These are phyloP conservation scores for Drosophila testacea DNA, from an alignment of 2,888 invertebrate genomes.

Conservation along the genomic window DNA sequence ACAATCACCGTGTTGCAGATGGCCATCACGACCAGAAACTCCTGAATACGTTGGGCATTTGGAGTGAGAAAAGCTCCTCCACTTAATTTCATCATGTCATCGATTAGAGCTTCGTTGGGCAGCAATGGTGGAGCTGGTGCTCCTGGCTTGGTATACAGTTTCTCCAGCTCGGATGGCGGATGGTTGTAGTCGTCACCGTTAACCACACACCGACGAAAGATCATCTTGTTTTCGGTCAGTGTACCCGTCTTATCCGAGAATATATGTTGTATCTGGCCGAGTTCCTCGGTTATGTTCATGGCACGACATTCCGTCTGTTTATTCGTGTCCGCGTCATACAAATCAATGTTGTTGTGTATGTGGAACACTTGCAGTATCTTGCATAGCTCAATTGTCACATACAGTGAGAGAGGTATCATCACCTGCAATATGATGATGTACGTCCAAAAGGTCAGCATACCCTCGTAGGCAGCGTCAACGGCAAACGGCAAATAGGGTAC, in stretches of 20 bases:
- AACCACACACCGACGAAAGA: conserved; percentile 95
- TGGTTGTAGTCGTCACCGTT: conserved; percentile 96
- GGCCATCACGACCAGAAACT: conserved; percentile 95
- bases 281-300: conserved; percentile 98
- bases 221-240: conserved; percentile 98
- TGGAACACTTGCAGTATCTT: conserved; percentile 98
- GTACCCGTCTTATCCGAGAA: conserved; percentile 99
- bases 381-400: conserved; percentile 98
- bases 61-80: conserved; percentile 84
- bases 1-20: conserved; percentile 99
- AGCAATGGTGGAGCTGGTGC: conserved; percentile 86
- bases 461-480: conserved; percentile 89
- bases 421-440: conserved; percentile 98
- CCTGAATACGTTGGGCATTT: conserved; percentile 92
- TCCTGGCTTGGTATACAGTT: conserved; percentile 86
- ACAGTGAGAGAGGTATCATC: conserved; percentile 98
- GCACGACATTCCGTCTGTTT: conserved; percentile 95
- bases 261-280: conserved; percentile 97
- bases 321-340: conserved; percentile 94
- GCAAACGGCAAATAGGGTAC: conserved; percentile 89
- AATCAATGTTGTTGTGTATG: conserved; percentile 94
- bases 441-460: conserved; percentile 96
- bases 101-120: conserved; percentile 86
- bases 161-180: conserved; percentile 89
- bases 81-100: conserved; percentile 85